Base-by-base conservation (phyloP, 2,888 invertebrate genomes). In the Limenitis camilla region DNA sequence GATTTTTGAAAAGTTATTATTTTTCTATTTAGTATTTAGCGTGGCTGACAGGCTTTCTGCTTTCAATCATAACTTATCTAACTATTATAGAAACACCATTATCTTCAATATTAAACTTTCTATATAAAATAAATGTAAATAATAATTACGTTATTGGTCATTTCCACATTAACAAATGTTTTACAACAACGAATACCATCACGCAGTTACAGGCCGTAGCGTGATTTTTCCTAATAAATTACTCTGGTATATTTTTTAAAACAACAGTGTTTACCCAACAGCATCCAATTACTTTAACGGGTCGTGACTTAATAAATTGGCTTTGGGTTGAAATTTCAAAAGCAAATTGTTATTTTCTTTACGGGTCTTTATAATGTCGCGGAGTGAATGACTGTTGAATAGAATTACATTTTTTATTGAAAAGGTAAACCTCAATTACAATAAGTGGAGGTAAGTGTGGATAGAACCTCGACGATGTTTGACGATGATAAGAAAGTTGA, bases 281-380 rank as follows among this genome's bases (percentile, higher is more conserved):
- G 49, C 53, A 44, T 47, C 49, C 53, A 53, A 53, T 53, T 53
- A 53, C 53, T 49, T 49, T 49, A 49, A 49, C 49, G 44, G 49
- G 40, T 49, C 40, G 49, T 40, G 42, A 45, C 53, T 53, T 45
- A 28, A 42, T 46, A 52, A 46, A 46, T 46, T 53, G 40, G 32
- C 28, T 49, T 49, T 44, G 28, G 11, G 27, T 31, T 40, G 11
- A 51, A 36, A 49, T 40, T 45, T 53, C 35, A 31, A 45, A 53
- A 43, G 40, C 10, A 39, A 39, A 31, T 40, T 30, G 2, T 11
- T 46, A 28, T 10, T 47, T 47, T 40, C 9, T 19, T 10, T 32
- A 8, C n/a, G 8, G 11, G 39, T 5, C 8, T 10, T 42, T 30
- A 11, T 11, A 30, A 32, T 42, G 32, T 8, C 31, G 19, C 11